Base-by-base conservation (phyloP, 2,888 invertebrate species). In the Therioaphis trifolii region DNA sequence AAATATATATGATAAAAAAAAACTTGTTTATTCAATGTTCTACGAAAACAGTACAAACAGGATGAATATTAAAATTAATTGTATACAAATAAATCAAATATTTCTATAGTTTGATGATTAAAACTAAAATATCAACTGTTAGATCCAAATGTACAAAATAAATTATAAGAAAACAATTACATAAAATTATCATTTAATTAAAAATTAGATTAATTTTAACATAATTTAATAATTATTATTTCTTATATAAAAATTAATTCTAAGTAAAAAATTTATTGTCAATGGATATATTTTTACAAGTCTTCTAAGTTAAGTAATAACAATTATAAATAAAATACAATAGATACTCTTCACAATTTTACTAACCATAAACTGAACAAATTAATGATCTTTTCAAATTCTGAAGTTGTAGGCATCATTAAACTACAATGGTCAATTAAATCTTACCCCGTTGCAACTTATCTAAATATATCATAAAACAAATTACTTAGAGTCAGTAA, bases 211-310 rank as follows among this genome's bases (percentile, higher is more conserved):
- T 29, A 24, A 35, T 72, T 74, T 21, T 29, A 29, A 74, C 29
- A 72, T 15, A 35, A 24, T 40, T 55, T 24, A 21, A 55, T 72
- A 14, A 12, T 55, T 55, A 11, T 46, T 69, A 69, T 24, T 40
- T 74, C 27, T 18, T 76, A 46, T 43, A 76, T 27, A 14, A 40
- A 43, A 61, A 61, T 61, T 43, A 43, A n/a, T 46, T 61, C 40
- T 72, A 72, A n/a, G n/a, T 76, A 61, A 75, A 76, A 75, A 61
- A 76, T 7, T 76, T 76, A 76, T 76, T 76, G 75, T 76, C 75
- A 76, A 9, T 61, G 75, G 58, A 61, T 61, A 15, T 52, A 52
- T n/a, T n/a, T 40, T 74, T 11, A 24, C 61, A 76, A 76, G 75
- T 61, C 43, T 58, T 75, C 55, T 43, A 58, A 43, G 12, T 75